Conservation (phyloP, 2,888 invertebrate species). For the Acheta domesticus region DNA sequence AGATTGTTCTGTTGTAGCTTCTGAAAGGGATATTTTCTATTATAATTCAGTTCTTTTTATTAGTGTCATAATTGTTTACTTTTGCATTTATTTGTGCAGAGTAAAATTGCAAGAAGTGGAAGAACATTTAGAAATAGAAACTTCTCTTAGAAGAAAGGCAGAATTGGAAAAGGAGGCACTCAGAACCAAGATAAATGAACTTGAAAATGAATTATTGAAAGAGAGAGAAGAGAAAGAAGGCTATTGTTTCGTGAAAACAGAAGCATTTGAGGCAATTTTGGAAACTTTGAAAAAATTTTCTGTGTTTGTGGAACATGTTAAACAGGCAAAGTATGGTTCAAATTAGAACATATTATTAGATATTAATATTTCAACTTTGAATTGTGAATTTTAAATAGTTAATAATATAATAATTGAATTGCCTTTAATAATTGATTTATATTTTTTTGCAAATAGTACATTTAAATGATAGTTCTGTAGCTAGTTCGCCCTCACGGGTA, state of each 20-base stretch:
- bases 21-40: too few relatives aligned
- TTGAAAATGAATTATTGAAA: constrained; percentile 18
- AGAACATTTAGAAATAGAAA: not conserved
- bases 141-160: not conserved
- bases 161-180: not conserved
- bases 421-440: too few relatives aligned
- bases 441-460: too few relatives aligned
- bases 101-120: not conserved
- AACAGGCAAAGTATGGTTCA: not conserved
- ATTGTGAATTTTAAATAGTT: too few relatives aligned
- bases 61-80: too few relatives aligned
- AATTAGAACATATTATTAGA: not conserved
- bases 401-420: too few relatives aligned
- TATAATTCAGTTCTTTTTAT: too few relatives aligned
- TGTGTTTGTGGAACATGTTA: not conserved
- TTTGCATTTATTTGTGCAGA: not conserved
- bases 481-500: too few relatives aligned
- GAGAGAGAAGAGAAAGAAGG: not conserved
- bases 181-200: not conserved
- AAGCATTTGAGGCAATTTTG: not conserved
- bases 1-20: too few relatives aligned
- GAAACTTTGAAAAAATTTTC: not conserved
- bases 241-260: not conserved
- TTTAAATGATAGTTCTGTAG: too few relatives aligned
- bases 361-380: too few relatives aligned